Evolutionary conservation across 64 coral and sea anemone genomes (phyloP).

Genomic region (Dendrophyllia cribrosa): DNA sequence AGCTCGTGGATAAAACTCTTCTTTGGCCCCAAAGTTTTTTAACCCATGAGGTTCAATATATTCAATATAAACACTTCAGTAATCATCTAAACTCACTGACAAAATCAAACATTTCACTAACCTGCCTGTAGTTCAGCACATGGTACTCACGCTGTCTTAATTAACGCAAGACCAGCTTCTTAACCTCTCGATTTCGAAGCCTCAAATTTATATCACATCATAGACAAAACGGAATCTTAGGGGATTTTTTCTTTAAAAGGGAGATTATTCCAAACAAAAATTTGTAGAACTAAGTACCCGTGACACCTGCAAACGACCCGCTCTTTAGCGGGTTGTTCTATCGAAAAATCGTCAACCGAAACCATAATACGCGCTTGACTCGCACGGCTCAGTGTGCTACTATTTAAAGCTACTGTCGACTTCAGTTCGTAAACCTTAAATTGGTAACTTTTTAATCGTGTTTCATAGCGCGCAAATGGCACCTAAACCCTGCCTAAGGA

Average conservation of each 20-base stretch:
- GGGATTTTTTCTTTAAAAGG: background rate
- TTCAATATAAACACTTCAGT: no score
- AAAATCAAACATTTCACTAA: background rate
- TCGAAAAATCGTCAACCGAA: background rate
- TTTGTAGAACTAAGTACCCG: background rate
- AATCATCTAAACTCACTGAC: background rate
- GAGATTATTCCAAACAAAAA: background rate
- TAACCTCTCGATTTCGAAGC: background rate
- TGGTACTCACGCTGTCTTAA: background rate
- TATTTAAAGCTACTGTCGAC: background rate
- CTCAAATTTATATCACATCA: background rate
- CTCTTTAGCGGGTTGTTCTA: background rate
- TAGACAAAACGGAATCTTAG: background rate
- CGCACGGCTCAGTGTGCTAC: background rate
- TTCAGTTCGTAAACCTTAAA: background rate
- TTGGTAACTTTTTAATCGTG: background rate
- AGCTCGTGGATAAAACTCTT: background rate
- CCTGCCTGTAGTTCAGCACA: background rate
- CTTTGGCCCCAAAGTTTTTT: background rate
- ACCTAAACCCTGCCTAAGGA: background rate
- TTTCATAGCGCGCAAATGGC: background rate
- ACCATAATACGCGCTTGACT: background rate
- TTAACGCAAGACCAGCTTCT: background rate
- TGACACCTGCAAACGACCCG: slow-evolving; percentile 9
- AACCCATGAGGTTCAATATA: no score